Conservation (phyloP, 2,797 vertebrate genomes). For the Sebastes elongatus region DNA sequence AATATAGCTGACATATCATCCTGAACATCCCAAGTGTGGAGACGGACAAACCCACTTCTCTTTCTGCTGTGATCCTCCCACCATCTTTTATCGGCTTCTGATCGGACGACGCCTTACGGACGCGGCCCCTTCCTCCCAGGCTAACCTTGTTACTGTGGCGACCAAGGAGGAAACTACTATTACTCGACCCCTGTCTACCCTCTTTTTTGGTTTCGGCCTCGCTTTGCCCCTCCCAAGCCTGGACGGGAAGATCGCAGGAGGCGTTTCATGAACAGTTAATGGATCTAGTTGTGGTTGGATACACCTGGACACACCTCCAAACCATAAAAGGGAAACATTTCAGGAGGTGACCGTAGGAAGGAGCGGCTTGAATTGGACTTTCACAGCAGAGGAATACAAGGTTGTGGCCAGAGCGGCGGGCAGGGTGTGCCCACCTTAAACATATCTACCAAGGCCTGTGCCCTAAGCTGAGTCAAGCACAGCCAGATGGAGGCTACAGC, state of each 20-base stretch:
- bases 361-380: conserved; percentile 13
- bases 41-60: conserved; percentile 48
- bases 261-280: conserved; percentile 6
- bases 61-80: conserved; percentile 47
- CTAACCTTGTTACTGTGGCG: conserved; percentile 33
- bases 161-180: conserved; percentile 50
- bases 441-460: conserved; percentile 18
- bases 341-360: conserved; percentile 23
- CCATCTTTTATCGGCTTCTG: conserved; percentile 41
- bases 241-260: conserved; percentile 7
- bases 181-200: not conserved
- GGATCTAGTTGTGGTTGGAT: conserved; percentile 5
- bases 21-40: conserved; percentile 57
- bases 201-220: not conserved
- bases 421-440: conserved; percentile 3
- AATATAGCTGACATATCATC: conserved; percentile 80
- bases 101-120: conserved; percentile 50
- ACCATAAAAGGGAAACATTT: conserved; percentile 51
- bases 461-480: conserved; percentile 2
- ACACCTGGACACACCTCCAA: conserved; percentile 30
- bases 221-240: not conserved
- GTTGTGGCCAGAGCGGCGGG: not conserved
- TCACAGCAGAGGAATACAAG: conserved; percentile 25
- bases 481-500: conserved; percentile 36
- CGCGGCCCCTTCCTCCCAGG: conserved; percentile 26